Evolutionary conservation across 2,888 invertebrate genomes (phyloP).

Genomic region (Sphaeridia pumilis): DNA sequence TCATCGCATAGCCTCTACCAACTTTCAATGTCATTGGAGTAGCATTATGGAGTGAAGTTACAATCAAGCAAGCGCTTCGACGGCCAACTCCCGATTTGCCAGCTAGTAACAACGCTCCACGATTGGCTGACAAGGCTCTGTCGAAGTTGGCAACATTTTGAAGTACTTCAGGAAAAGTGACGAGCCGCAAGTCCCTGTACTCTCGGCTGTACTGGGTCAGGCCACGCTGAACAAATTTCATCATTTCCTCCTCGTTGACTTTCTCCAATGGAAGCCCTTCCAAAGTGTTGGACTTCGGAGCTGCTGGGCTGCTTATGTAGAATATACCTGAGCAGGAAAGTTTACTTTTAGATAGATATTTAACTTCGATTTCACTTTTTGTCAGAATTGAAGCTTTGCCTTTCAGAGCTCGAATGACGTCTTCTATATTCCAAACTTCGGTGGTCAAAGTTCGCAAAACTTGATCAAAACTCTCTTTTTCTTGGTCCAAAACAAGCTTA

Average conservation of each 20-base stretch:
- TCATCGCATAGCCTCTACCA: conserved; percentile 47
- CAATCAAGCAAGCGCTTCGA: conserved; percentile 61
- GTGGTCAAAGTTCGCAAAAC: conserved; percentile 44
- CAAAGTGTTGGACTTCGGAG: neutral
- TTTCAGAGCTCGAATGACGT: conserved; percentile 37
- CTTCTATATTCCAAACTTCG: conserved; percentile 38
- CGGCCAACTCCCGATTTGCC: conserved; percentile 72
- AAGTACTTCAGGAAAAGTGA: conserved; percentile 56
- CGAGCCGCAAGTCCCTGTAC: conserved; percentile 49
- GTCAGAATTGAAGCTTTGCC: conserved; percentile 14
- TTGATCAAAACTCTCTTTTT: conserved; percentile 52
- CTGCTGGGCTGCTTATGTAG: conserved; percentile 41
- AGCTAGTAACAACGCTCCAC: conserved; percentile 56
- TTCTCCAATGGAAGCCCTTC: conserved; percentile 37
- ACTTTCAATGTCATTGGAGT: conserved; percentile 47
- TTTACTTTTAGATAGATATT: neutral
- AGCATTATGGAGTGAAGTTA: conserved; percentile 59
- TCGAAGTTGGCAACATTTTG: conserved; percentile 53
- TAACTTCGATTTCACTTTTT: neutral
- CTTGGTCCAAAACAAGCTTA: conserved; percentile 54
- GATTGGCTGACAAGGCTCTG: conserved; percentile 49
- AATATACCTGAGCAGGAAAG: conserved; percentile 35
- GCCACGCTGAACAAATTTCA: conserved; percentile 49
- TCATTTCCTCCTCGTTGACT: conserved; percentile 49
- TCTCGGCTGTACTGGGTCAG: conserved; percentile 53